Percentiles rank a stretch among this genome's conserved stretches.
phyloP scores from a whole-genome alignment of 92 coral and sea anemone genomes.

The Heliopora coerulea region DNA sequence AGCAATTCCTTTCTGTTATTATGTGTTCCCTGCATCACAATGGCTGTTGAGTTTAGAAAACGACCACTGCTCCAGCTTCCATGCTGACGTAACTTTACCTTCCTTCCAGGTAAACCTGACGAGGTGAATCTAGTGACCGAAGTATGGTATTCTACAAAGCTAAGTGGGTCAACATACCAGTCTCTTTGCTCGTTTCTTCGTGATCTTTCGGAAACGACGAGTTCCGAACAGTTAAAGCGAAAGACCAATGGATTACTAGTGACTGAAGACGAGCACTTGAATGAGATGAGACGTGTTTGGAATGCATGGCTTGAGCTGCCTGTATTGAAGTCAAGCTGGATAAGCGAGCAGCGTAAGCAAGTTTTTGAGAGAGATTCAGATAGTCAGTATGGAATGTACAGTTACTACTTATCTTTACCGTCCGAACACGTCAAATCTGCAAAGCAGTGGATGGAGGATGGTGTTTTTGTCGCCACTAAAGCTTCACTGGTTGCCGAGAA shows the following conservation, averaged over 20 bases:
- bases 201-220: slow-evolving; percentile 46
- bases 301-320: slow-evolving; percentile 58
- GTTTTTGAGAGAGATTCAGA: slow-evolving; percentile 10
- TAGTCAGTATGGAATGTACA: slow-evolving; percentile 34
- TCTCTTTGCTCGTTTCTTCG: slow-evolving; percentile 45
- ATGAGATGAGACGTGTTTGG: slow-evolving; percentile 56
- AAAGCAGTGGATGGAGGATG: slow-evolving; percentile 62
- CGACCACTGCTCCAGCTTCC: too few relatives aligned
- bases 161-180: slow-evolving; percentile 49
- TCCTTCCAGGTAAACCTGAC: neutral
- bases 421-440: slow-evolving; percentile 60
- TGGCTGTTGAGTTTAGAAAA: too few relatives aligned
- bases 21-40: too few relatives aligned
- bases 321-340: slow-evolving; percentile 25
- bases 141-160: slow-evolving; percentile 70
- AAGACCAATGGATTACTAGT: slow-evolving; percentile 53
- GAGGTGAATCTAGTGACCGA: slow-evolving; percentile 51
- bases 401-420: slow-evolving; percentile 51
- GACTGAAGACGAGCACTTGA: slow-evolving; percentile 42
- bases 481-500: slow-evolving; percentile 43
- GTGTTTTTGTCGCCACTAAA: slow-evolving; percentile 46
- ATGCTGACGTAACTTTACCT: too few relatives aligned
- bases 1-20: too few relatives aligned
- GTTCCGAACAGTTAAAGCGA: slow-evolving; percentile 43
- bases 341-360: slow-evolving; percentile 45